Conservation (phyloP, 92 coral and sea anemone genomes). For the Siderastrea radians region DNA sequence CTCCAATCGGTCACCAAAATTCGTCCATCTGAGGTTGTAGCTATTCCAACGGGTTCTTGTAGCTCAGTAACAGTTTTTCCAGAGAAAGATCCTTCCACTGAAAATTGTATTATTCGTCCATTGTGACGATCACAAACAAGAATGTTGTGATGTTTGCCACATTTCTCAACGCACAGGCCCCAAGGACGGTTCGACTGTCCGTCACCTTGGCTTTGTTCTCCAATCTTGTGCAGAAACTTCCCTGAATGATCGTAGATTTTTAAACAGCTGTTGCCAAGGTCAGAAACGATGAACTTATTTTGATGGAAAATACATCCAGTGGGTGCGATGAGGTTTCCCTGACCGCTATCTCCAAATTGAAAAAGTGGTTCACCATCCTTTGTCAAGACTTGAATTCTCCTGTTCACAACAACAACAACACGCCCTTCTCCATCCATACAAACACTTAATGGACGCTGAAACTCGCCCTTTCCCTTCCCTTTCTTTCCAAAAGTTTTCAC, state of each 20-base stretch:
- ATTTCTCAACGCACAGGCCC: constrained; percentile 16
- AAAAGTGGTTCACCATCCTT: constrained; percentile 18
- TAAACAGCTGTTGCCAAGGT: not conserved
- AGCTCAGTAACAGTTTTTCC: constrained; percentile 1
- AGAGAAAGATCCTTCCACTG: not conserved
- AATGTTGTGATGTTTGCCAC: constrained; percentile 10
- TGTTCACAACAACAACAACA: constrained; percentile 27
- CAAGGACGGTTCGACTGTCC: constrained; percentile 3
- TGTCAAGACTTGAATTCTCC: constrained; percentile 39
- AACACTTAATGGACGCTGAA: constrained; percentile 14
- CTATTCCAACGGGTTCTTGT: not conserved
- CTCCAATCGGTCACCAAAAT: not conserved
- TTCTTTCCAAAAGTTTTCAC: constrained; percentile 31
- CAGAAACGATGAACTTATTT: not conserved
- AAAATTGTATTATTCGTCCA: not conserved
- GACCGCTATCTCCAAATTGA: not conserved
- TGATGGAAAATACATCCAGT: not conserved
- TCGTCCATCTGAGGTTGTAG: constrained; percentile 2
- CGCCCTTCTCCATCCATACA: constrained; percentile 33
- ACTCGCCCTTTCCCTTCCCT: constrained; percentile 15
- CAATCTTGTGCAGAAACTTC: not conserved
- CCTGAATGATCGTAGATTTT: not conserved
- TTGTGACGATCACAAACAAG: constrained; percentile 16
- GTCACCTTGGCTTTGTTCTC: constrained; percentile 1
- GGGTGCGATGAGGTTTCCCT: not conserved